Evolutionary conservation across 2,113 vertebrate species (phyloP), one percentile per base, ranked within the genome.

Genomic region (Macrotis lagotis): DNA sequence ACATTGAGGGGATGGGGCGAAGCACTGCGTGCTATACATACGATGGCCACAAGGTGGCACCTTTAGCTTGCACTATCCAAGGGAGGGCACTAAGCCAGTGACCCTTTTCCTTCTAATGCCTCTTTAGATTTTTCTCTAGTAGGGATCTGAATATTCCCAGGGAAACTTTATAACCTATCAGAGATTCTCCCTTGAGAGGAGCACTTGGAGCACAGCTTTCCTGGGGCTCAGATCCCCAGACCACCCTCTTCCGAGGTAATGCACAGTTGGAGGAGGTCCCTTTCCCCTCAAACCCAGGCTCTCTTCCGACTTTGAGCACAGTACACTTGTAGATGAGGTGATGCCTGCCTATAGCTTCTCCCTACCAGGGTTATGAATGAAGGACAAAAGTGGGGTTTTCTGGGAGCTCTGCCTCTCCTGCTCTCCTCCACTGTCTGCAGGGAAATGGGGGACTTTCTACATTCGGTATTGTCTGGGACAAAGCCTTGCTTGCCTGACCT

Each of bases 81-180:
- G 59, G 0, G 37, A n/a, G 28, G n/a, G n/a, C n/a, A n/a, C n/a
- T n/a, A n/a, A n/a, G n/a, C n/a, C 0, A 1, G 52, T 25, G 52
- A 24, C 51, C 9, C 53, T 55, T 59, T 59, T 12, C 55, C 26
- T 59, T 2, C 55, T 28, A 0, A 28, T 1, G 31, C 59, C 37
- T 44, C 19, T 37, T 37, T 16, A 37, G 59, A 25, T 53, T 53
- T 19, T 22, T 9, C 8, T 59, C 37, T 7, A 37, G 37, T 37
- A 24, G 59, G 55, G 37, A 74, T 74, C 16, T 19, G 66, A n/a
- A 19, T 1, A 19, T 74, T 0, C 19, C 66, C n/a, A 44, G 0
- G 2, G 8, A 22, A 83, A 22, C 2, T 14, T 7, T 0, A 2
- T 2, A 0, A 0, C 66, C 2, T 6, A 2, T 2, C 66, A 83